Base-by-base conservation (phyloP, 2,888 invertebrate species). In the Acrobasis consociella region DNA sequence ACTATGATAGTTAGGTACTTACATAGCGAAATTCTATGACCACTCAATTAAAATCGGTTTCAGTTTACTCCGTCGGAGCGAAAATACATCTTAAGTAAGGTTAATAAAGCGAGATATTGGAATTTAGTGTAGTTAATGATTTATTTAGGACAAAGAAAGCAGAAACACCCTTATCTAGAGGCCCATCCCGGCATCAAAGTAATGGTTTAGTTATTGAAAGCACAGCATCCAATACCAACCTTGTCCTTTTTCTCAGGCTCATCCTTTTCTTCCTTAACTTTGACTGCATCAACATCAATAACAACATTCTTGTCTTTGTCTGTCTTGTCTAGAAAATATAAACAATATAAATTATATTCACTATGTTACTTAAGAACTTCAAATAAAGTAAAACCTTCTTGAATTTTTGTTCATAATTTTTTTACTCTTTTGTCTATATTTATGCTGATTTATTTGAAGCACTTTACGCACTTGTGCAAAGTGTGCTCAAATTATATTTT, bases 231-330 rank as follows among this genome's bases (percentile, higher is more conserved):
- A 37, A 49, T 58, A 38, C 58, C n/a, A 62, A 92, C 91, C 74
- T 92, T 92, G 1, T 86, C 86, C 63, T 80, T 86, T 61, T 83
- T 84, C 49, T 92, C 85, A 49, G 69, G 67, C 8, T 83, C 83
- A 49, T 82, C 84, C 64, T 89, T 90, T 69, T 87, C 91, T 70
- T 93, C 90, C 68, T 91, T 93, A 9, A 87, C 83, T 76, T 93
- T 89, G 0, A 88, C 82, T 37, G 82, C 85, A 68, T 92, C 92
- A 39, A 86, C 89, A 22, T 92, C 91, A 68, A 92, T 92, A 9
- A 91, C 79, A 31, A 89, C 87, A 49, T 90, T 87, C 69, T 93
- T 91, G 10, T 86, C 88, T 17, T 79, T 65, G 16, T 89, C 85
- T 55, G 69, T 80, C 73, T 88, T 86, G 64, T 87, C 87, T 86